Evolutionary conservation across 2,113 vertebrate species (phyloP).

Genomic region (Indri indri): DNA sequence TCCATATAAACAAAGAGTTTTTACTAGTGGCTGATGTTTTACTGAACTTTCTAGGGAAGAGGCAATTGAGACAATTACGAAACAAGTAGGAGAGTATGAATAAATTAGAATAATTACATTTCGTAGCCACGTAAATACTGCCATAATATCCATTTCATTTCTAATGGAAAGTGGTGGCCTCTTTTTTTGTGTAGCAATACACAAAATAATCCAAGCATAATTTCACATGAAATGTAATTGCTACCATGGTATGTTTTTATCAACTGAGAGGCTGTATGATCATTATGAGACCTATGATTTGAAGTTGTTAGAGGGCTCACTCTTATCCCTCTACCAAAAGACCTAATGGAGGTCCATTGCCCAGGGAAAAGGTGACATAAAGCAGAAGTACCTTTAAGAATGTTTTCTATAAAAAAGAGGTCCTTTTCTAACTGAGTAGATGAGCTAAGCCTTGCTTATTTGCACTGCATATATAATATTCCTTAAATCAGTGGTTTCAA

Average conservation of each 20-base stretch:
- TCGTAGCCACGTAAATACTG: background rate
- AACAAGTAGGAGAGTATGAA: background rate
- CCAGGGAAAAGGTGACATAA: background rate
- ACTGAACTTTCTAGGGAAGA: background rate
- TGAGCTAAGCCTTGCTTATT: background rate
- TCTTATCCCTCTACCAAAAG: background rate
- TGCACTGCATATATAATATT: background rate
- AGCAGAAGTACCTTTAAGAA: accelerated
- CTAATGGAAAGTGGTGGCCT: background rate
- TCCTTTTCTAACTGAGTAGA: background rate
- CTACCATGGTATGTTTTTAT: background rate
- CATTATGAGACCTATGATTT: background rate
- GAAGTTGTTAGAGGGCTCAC: background rate
- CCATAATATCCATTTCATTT: background rate
- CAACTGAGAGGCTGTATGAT: background rate
- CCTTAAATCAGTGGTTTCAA: background rate
- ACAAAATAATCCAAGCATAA: background rate
- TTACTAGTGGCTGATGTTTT: background rate
- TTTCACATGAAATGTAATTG: background rate
- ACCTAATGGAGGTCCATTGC: background rate
- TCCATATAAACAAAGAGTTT: background rate
- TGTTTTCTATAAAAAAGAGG: background rate
- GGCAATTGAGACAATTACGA: background rate
- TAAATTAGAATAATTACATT: background rate
- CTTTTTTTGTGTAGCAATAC: background rate